phyloP scores from a whole-genome alignment of 2,888 invertebrate genomes.

The Agrochola macilenta region DNA sequence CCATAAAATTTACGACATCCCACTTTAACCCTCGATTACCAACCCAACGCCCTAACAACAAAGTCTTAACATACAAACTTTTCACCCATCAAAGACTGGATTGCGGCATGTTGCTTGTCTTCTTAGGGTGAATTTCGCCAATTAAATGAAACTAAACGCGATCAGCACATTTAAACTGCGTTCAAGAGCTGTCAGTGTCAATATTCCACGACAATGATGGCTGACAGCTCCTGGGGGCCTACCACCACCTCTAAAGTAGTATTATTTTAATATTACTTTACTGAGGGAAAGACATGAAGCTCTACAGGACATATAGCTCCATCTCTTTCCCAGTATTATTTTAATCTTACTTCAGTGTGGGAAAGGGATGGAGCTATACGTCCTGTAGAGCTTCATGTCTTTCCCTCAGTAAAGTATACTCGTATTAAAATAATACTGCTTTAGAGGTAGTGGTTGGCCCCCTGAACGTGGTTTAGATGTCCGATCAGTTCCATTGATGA shows the following conservation, averaged over 20 bases:
- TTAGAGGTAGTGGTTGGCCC: no score
- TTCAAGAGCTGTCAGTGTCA: background rate
- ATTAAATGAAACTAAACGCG: background rate
- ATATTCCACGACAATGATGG: background rate
- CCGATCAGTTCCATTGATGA: background rate
- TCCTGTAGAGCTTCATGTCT: no score
- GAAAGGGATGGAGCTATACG: no score
- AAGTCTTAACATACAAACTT: slow-evolving; percentile 7
- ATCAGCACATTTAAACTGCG: background rate
- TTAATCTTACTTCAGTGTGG: no score
- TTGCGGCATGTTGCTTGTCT: slow-evolving; percentile 49
- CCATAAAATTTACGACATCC: background rate
- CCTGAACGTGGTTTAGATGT: background rate
- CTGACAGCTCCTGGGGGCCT: background rate
- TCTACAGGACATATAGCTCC: no score
- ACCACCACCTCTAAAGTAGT: no score
- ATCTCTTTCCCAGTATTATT: no score
- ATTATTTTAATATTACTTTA: no score
- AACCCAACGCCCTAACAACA: background rate
- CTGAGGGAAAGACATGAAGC: no score
- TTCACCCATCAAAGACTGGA: slow-evolving; percentile 34
- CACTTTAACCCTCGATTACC: background rate
- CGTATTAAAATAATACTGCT: no score
- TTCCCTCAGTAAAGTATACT: no score
- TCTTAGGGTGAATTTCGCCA: background rate